These are phyloP conservation scores for Apodemia mormo DNA, from an alignment of 2,888 invertebrate genomes.

Conservation along the genomic window DNA sequence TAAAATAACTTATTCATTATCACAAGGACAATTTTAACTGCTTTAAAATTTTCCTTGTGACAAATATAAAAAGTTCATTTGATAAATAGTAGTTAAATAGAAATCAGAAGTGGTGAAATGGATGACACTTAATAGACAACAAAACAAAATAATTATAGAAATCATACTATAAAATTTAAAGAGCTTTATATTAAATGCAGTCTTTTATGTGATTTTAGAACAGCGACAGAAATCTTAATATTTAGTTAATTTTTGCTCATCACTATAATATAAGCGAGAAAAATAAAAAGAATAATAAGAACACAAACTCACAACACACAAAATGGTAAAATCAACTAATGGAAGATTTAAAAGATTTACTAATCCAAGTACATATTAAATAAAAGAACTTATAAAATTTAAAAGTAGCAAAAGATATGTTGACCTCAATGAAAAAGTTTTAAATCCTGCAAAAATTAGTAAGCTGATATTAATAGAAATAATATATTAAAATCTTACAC, in stretches of 20 bases:
- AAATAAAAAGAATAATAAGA: conserved; percentile 42
- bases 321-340: conserved; percentile 46
- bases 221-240: neutral
- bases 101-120: conserved; percentile 4
- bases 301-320: conserved; percentile 47
- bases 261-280: conserved; percentile 38
- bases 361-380: conserved; percentile 19
- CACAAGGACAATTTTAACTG: too few species aligned
- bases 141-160: too few species aligned
- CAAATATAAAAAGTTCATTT: too few species aligned
- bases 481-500: neutral
- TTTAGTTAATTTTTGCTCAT: neutral
- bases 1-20: too few species aligned
- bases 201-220: neutral
- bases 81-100: neutral
- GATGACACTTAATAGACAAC: neutral
- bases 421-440: neutral
- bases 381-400: neutral
- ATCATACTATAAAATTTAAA: too few species aligned
- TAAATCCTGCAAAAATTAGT: neutral
- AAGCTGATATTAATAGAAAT: neutral
- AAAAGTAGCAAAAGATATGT: neutral
- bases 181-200: conserved; percentile 4
- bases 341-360: conserved; percentile 38
- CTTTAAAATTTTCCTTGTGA: too few species aligned